Evolutionary conservation across 2,888 invertebrate species (phyloP), one percentile per base, ranked within the genome.

Genomic region (Dasypolia templi): DNA sequence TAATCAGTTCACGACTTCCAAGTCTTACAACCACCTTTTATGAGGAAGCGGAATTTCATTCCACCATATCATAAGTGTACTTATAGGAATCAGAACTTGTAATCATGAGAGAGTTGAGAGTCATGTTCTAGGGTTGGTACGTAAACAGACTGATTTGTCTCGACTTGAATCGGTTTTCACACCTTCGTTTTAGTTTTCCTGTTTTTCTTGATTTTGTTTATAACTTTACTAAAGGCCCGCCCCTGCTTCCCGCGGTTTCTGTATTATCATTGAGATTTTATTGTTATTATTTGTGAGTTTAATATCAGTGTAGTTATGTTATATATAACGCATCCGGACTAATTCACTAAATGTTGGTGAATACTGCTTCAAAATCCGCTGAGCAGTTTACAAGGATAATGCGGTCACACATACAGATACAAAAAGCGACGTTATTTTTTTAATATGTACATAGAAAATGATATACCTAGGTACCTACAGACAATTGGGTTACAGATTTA

Each of bases 21-120:
- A 26, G 63, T 62, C 3, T 75, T 58, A 59, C 1, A 80, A 87
- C 74, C 79, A 80, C 84, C 72, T 90, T 85, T 79, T 85, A 91
- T 86, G 75, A 91, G 92, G 92, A 92, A 92, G 90, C 90, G 91
- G 90, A 92, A 92, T 89, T 71, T 75, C 62, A 84, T 81, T 74
- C 75, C 63, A 80, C 77, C 29, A 39, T 75, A 77, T 75, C 75
- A 69, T 71, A 56, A 29, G 72, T 77, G 70, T 59, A 35, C n/a
- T n/a, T 77, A 61, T 80, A 83, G 49, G 84, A 80, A 85, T 86
- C 72, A 83, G 72, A 85, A 87, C 87, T 85, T 32, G 85, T 84
- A 79, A 69, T 46, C 69, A 65, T 17, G 46, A 56, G n/a, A n/a
- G n/a, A n/a, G n/a, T n/a, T n/a, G n/a, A n/a, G 66, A 70, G 22